phyloP scores from a whole-genome alignment of 2,113 vertebrate genomes.

The Syrmaticus mikado region DNA sequence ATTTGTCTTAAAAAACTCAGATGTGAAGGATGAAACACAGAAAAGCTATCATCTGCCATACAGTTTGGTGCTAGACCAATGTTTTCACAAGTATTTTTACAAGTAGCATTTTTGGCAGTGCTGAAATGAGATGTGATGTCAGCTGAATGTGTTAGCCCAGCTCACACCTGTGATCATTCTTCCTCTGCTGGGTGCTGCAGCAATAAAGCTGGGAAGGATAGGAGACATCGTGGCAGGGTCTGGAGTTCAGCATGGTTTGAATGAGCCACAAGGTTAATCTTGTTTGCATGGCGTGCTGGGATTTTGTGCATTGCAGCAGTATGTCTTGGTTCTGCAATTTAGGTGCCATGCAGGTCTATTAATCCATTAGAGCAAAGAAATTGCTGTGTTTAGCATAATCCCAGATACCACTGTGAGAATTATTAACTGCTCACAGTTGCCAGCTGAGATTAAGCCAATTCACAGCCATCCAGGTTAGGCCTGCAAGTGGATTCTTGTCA shows the following conservation, averaged over 20 bases:
- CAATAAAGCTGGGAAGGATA: not conserved
- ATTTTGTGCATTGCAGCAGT: not conserved
- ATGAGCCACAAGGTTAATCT: not conserved
- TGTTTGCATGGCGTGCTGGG: not conserved
- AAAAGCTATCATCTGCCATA: fast-evolving
- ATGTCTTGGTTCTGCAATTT: constrained; percentile 69
- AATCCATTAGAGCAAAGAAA: constrained; percentile 79
- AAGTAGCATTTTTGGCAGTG: not conserved
- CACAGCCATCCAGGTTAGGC: constrained; percentile 83
- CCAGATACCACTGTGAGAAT: constrained; percentile 95
- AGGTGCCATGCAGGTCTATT: constrained; percentile 74
- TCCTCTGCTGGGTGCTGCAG: not conserved
- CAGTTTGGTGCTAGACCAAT: not conserved
- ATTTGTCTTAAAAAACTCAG: not conserved
- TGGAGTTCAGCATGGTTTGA: not conserved
- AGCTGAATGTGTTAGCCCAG: not conserved
- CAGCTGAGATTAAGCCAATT: constrained; percentile 99
- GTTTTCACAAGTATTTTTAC: not conserved
- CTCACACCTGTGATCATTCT: not conserved
- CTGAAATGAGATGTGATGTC: not conserved
- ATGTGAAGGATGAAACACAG: not conserved
- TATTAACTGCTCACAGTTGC: constrained; percentile 96
- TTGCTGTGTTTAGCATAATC: constrained; percentile 96
- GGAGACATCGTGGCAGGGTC: not conserved
- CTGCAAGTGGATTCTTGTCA: constrained; percentile 71